phyloP scores from a whole-genome alignment of 1,140 invertebrate genomes.

The Drosophila busckii region DNA sequence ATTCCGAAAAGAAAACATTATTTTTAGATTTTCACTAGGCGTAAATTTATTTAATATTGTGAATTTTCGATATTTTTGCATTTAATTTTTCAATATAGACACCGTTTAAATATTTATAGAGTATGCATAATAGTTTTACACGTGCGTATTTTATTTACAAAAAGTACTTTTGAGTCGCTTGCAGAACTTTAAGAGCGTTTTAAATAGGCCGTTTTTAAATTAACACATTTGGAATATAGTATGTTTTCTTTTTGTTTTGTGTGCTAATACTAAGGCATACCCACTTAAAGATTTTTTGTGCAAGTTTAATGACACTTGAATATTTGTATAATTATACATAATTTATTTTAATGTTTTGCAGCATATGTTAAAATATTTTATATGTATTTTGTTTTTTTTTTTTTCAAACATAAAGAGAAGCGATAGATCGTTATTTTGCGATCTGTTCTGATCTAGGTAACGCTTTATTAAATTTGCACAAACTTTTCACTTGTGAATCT shows the following conservation, averaged over 20 bases:
- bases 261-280: conserved; percentile 58
- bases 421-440: conserved; percentile 45
- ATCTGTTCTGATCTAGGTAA: conserved; percentile 32
- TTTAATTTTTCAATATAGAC: conserved; percentile 60
- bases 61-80: conserved; percentile 51
- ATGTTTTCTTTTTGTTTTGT: conserved; percentile 3
- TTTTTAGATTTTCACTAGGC: conserved; percentile 60
- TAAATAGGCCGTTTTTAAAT: too few species aligned
- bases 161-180: too few species aligned
- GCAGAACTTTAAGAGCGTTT: too few species aligned
- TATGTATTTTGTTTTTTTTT: conserved; percentile 30
- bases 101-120: conserved; percentile 50
- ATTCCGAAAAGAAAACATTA: not conserved
- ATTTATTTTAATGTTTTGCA: conserved; percentile 21
- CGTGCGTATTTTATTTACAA: too few species aligned
- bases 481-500: too few species aligned
- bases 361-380: conserved; percentile 9
- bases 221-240: too few species aligned
- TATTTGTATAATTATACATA: conserved; percentile 35
- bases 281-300: conserved; percentile 78
- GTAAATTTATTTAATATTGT: conserved; percentile 68
- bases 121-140: conserved; percentile 37
- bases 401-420: conserved; percentile 38
- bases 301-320: conserved; percentile 59
- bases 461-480: conserved; percentile 26